Evolutionary conservation across 2,888 invertebrate genomes (phyloP), one percentile per base, ranked within the genome.

Genomic region (Parnassius apollo): DNA sequence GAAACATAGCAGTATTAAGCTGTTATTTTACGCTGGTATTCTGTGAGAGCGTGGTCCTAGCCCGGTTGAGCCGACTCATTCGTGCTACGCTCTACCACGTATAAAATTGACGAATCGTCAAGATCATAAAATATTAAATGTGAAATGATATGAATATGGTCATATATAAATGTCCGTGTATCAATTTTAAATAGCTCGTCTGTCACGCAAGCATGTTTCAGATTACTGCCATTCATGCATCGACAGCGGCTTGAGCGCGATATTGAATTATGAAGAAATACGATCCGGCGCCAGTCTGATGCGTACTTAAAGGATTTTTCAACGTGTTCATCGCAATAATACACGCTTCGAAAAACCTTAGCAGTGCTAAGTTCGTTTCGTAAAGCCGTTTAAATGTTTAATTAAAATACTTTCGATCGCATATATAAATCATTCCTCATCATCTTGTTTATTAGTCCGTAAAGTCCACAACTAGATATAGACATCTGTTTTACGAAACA

Each of bases 201-300:
- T 68, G 69, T 67, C 65, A 68, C 65, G 64, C 68, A 66, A 65
- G 68, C 57, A 51, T 46, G 72, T 66, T 68, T 75, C 74, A 70
- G 68, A 75, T 81, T 78, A 80, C 78, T 68, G 69, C 69, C 73
- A 73, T 71, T 72, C 72, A 78, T 77, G 75, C 75, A 72, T 75
- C 72, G 76, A 73, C 74, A 73, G 72, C 68, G 72, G 71, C 70
- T 70, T 71, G 68, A 71, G 75, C 75, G 64, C 66, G 70, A 66
- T 68, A 63, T 67, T 67, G 74, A 60, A 64, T 64, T 69, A 72
- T 66, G 62, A 68, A 75, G 83, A 76, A 82, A 85, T 69, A 75
- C 66, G 78, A 84, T 70, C 72, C 66, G 81, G 81, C 83, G 82
- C 78, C 81, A 69, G 67, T 60, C 63, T 63, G 59, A 52, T 63